Conservation (phyloP, 2,888 invertebrate genomes). For the Lypha dubia region DNA sequence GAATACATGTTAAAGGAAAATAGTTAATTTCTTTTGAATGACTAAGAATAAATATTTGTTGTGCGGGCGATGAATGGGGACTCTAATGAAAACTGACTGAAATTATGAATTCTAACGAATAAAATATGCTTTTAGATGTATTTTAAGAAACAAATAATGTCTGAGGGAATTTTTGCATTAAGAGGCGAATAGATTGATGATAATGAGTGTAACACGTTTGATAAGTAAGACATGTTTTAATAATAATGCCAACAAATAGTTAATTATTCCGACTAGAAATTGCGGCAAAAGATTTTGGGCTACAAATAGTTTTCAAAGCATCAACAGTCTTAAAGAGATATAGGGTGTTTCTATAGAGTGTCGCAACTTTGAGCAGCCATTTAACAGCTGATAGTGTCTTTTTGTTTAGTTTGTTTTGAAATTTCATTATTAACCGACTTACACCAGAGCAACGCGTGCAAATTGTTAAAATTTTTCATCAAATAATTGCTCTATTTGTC, state of each 20-base stretch:
- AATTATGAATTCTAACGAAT: constrained; percentile 30
- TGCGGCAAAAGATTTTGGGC: too few species aligned
- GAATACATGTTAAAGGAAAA: constrained; percentile 9
- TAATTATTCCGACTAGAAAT: neutral
- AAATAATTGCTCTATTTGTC: too few species aligned
- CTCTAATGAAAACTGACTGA: neutral
- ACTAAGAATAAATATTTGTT: too few species aligned
- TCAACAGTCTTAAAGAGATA: too few species aligned
- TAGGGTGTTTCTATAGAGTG: too few species aligned
- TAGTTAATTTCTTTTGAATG: constrained; percentile 41
- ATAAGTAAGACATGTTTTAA: neutral
- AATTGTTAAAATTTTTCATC: too few species aligned
- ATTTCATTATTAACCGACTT: too few species aligned
- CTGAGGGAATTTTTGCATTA: constrained; percentile 7
- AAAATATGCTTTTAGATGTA: constrained; percentile 12
- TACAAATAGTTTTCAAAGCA: too few species aligned
- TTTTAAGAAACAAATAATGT: neutral
- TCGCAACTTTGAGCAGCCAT: too few species aligned
- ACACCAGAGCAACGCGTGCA: too few species aligned
- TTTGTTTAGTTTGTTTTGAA: too few species aligned
- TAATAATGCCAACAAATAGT: neutral
- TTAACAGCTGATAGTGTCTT: too few species aligned
- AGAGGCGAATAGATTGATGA: neutral
- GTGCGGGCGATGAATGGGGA: neutral
- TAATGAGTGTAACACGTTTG: neutral